phyloP scores from a whole-genome alignment of 2,888 invertebrate species.

The Acronicta psi region DNA sequence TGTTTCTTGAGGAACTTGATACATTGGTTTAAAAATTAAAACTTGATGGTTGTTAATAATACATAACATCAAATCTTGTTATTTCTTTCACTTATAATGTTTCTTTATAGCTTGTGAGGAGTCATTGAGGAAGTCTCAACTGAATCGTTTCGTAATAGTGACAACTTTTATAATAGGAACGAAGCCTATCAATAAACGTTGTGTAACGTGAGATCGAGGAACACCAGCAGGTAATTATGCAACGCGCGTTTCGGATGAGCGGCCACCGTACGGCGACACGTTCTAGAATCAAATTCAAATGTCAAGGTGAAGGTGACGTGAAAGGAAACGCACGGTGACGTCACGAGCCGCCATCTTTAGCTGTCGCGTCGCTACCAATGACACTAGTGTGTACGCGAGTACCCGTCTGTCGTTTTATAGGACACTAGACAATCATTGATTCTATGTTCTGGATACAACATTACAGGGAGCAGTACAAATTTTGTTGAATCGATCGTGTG shows the following conservation, averaged over 20 bases:
- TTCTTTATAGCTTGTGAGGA: neutral
- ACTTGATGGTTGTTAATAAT: no score
- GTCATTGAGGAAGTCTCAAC: neutral
- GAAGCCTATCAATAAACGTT: constrained; percentile 32
- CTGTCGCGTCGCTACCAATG: constrained; percentile 64
- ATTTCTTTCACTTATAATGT: no score
- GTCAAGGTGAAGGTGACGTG: constrained; percentile 85
- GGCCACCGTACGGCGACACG: constrained; percentile 75
- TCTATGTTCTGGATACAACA: constrained; percentile 53
- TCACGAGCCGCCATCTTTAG: constrained; percentile 80
- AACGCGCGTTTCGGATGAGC: constrained; percentile 71
- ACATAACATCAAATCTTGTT: no score
- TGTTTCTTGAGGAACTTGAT: no score
- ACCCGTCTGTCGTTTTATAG: constrained; percentile 65
- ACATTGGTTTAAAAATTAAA: no score
- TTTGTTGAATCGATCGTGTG: constrained; percentile 10
- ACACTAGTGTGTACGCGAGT: constrained; percentile 60
- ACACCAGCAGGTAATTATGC: constrained; percentile 62
- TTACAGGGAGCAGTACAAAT: constrained; percentile 35
- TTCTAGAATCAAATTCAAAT: constrained; percentile 83
- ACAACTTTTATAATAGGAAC: neutral
- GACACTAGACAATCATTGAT: constrained; percentile 67
- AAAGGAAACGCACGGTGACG: constrained; percentile 85
- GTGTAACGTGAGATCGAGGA: constrained; percentile 38
- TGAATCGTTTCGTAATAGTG: neutral